phyloP scores from a whole-genome alignment of 2,113 vertebrate genomes.

The Lathamus discolor region DNA sequence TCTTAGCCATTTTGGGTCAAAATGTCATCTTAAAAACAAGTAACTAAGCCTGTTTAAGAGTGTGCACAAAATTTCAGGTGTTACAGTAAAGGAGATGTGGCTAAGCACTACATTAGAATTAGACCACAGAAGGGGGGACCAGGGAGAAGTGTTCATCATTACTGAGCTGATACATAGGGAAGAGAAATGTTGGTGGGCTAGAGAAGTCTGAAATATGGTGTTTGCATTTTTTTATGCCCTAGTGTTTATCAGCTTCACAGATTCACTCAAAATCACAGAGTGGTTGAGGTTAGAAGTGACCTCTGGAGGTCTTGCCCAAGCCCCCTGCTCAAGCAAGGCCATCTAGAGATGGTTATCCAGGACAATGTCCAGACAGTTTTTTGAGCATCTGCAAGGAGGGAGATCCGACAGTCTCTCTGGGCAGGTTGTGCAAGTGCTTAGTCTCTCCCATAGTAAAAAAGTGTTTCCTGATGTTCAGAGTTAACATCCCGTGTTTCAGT shows the following conservation, averaged over 20 bases:
- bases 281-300: not conserved
- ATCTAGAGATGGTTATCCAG: not conserved
- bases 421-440: fast-evolving
- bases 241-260: not conserved
- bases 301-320: not conserved
- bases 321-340: not conserved
- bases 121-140: not conserved
- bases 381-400: not conserved
- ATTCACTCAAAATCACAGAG: not conserved
- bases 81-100: not conserved
- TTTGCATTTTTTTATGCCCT: not conserved
- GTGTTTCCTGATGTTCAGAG: not conserved
- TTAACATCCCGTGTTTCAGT: not conserved
- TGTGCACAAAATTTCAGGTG: not conserved
- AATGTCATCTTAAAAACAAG: not conserved
- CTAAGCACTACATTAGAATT: not conserved
- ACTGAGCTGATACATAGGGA: not conserved
- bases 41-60: not conserved
- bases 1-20: not conserved
- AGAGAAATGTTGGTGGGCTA: not conserved
- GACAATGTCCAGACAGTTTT: not conserved
- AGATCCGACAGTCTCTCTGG: not conserved
- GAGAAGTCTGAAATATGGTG: not conserved
- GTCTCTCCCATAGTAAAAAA: not conserved
- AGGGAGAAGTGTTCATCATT: not conserved